Evolutionary conservation across 1,140 invertebrate species (phyloP), one percentile per base, ranked within the genome.

Genomic region (Kradibia gibbosae): DNA sequence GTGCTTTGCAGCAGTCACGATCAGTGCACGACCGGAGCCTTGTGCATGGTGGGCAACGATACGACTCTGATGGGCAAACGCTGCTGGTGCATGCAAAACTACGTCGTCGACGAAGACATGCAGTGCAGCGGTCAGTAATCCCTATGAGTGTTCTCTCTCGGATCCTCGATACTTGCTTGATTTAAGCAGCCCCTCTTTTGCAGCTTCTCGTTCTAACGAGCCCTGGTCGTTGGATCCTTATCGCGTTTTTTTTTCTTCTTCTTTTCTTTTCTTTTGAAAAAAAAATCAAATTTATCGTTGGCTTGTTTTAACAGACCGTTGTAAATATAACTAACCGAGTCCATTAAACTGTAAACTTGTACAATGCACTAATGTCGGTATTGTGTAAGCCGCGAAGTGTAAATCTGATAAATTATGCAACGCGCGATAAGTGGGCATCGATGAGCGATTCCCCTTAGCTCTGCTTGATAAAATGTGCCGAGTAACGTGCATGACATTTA

Each of bases 31-130:
- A 85, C 88, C 10, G 88, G 88, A n/a, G 91, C 91, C 8, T 86
- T 90, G 28, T 92, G 91, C 75, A 75, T 86, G 25, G 57, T 85
- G 20, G 83, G 87, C 0, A 87, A 84, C 10, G 87, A 87, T 8
- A 86, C 83, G 17, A 81, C 82, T 1, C 48, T 83, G 42, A 50
- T 84, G 13, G 88, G 86, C n/a, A 92, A 87, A 86, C 88, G 88
- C 8, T 92, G 91, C 85, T 87, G 87, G 39, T 92, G 91, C 65
- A 86, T 83, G 83, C 86, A 88, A 39, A 90, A 89, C 70, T 91
- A 88, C 78, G 82, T 87, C 77, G 83, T 82, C 17, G 89, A 92
- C 81, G 88, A 89, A 15, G 82, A 88, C 75, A 84, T 87, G 36
- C 80, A 83, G 75, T 92, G 91, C 79, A 91, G 82, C 80, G 89